Base-by-base conservation (phyloP, 2,888 invertebrate genomes). In the Ennomos quercinarius region DNA sequence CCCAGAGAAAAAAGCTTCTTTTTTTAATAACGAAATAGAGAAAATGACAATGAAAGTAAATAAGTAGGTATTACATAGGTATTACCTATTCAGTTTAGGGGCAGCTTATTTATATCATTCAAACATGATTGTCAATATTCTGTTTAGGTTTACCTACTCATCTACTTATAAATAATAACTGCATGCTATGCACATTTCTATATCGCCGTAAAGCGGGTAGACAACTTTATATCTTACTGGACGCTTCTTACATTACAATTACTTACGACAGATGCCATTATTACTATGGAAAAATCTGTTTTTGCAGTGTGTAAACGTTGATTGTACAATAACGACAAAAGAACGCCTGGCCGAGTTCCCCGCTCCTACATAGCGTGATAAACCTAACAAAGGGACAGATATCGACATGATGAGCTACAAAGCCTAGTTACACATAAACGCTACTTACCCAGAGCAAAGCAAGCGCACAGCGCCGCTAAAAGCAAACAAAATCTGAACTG, bases 401-500 rank as follows among this genome's bases (percentile, higher is more conserved):
- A 58, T 42, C 47, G 59, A 64, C 70, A 73, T 72, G 69, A 70
- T 49, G 67, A 74, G 68, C 67, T 72, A 73, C 66, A 61, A 64
- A 51, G 56, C 42, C 34, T 55, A 43, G 55, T 55, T 48, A 46
- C 50, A 56, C 43, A 56, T 51, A 11, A 46, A 60, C 49, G 55
- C 39, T 9, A 84, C 91, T 90, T 75, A 91, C 91, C 89, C 39
- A 83, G 65, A 60, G 80, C 73, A 43, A 74, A 73, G 66, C 82
- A 77, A 72, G 86, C 81, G 76, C 85, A 84, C 56, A 89, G 55
- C 65, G 84, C 81, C 13, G 81, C 84, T 61, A 86, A 69, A 50
- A 89, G 67, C 66, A 86, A 78, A 72, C 69, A 86, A 81, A 82
- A 77, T 72, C 78, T 82, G 57, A 84, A 74, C 64, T 77, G 76